Percentiles rank a stretch among this genome's conserved stretches.
Conservation (phyloP, 2,113 vertebrate genomes). For the Jacana jacana region DNA sequence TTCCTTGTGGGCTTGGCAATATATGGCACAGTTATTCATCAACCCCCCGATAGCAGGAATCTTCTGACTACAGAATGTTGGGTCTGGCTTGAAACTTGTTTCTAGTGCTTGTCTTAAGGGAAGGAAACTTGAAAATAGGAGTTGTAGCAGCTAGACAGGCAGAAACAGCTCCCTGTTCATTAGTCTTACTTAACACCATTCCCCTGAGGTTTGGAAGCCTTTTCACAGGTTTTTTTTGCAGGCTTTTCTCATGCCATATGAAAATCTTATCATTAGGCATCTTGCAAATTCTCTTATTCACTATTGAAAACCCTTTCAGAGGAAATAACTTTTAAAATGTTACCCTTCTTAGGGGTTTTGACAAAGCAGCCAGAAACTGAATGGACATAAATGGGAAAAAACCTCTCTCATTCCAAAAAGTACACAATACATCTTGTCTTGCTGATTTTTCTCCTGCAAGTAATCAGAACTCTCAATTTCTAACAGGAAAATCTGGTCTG, state of each 20-base stretch:
- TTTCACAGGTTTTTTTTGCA: conserved; percentile 5
- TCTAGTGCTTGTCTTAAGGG: conserved; percentile 11
- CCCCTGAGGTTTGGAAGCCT: not conserved
- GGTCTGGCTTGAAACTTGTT: conserved; percentile 8
- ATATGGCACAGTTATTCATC: not conserved
- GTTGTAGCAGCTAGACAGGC: not conserved
- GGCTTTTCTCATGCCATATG: not conserved
- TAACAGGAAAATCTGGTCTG: not conserved
- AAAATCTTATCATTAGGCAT: not conserved
- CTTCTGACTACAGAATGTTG: not conserved
- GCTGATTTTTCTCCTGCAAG: not conserved
- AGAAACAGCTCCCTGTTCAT: not conserved
- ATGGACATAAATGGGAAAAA: not conserved
- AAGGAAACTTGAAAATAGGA: not conserved
- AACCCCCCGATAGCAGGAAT: not conserved
- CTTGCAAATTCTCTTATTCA: conserved; percentile 15
- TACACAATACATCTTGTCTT: not conserved
- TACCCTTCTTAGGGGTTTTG: not conserved
- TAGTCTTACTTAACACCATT: conserved; percentile 9
- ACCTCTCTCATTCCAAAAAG: not conserved
- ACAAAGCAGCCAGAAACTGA: not conserved
- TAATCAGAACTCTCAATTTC: not conserved
- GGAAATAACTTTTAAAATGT: not conserved
- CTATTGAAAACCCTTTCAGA: not conserved
- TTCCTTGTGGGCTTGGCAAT: not conserved